Percentiles rank a stretch among this genome's conserved stretches.
These are phyloP conservation scores for Neodiprion pinetum DNA, from an alignment of 1,140 invertebrate genomes.

Conservation along the genomic window DNA sequence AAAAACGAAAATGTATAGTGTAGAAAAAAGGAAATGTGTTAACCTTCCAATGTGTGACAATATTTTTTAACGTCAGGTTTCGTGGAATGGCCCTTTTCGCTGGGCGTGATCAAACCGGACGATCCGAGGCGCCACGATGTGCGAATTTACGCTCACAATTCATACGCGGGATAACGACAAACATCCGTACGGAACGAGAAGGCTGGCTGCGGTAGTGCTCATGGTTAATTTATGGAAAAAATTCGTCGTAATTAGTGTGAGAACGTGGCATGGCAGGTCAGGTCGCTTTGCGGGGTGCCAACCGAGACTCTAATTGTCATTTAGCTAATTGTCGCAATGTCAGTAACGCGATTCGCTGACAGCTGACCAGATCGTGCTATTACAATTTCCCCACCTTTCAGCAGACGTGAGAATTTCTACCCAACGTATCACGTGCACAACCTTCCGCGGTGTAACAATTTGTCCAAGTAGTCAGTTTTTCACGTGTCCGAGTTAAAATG, in stretches of 20 bases:
- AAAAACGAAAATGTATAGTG: too few relatives aligned
- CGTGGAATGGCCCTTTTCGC: too few relatives aligned
- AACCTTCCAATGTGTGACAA: too few relatives aligned
- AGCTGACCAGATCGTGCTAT: neutral
- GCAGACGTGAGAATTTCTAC: neutral
- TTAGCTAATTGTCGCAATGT: constrained; percentile 5
- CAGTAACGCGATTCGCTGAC: neutral
- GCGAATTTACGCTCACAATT: too few relatives aligned
- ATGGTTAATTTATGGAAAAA: constrained; percentile 36
- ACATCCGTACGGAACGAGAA: neutral
- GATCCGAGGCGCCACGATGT: too few relatives aligned
- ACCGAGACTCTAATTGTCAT: neutral
- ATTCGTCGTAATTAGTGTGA: constrained; percentile 42
- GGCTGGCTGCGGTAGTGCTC: neutral
- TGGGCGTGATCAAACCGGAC: too few relatives aligned
- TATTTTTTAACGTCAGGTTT: too few relatives aligned
- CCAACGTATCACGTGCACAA: too few relatives aligned
- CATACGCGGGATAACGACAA: neutral
- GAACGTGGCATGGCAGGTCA: constrained; percentile 28
- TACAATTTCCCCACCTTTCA: neutral
- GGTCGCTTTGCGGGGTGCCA: neutral
- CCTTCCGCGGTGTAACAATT: too few relatives aligned
- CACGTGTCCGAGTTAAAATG: too few relatives aligned
- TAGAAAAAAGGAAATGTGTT: too few relatives aligned
- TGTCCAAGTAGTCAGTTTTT: too few relatives aligned